phyloP scores from a whole-genome alignment of 2,888 invertebrate genomes.

The Ashinkailepas kermadecensis region DNA sequence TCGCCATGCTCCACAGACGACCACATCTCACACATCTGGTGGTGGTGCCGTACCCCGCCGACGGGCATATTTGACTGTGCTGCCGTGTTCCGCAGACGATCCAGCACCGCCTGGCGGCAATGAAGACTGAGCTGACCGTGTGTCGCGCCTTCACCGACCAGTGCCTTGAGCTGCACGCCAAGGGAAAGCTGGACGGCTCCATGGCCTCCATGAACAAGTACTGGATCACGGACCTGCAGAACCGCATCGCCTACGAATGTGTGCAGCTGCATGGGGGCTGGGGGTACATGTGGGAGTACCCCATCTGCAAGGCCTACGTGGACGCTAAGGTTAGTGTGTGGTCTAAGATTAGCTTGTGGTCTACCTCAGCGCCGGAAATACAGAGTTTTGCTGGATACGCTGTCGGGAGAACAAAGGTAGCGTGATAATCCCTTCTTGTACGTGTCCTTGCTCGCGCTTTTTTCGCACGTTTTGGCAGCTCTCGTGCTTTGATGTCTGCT shows the following conservation, averaged over 20 bases:
- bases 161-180: constrained; percentile 41
- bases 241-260: constrained; percentile 42
- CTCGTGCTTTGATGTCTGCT: too few species aligned
- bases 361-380: too few species aligned
- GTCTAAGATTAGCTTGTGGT: too few species aligned
- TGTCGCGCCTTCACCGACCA: constrained; percentile 44
- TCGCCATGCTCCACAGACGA: too few species aligned
- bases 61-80: too few species aligned
- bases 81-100: constrained; percentile 39
- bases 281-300: constrained; percentile 47
- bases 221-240: constrained; percentile 44
- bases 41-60: too few species aligned
- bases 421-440: too few species aligned
- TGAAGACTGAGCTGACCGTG: constrained; percentile 44
- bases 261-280: constrained; percentile 46
- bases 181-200: constrained; percentile 39
- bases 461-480: too few species aligned
- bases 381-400: too few species aligned
- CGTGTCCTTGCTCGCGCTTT: too few species aligned
- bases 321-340: constrained; percentile 37
- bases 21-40: too few species aligned
- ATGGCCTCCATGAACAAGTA: constrained; percentile 47
- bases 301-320: constrained; percentile 42
- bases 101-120: constrained; percentile 45
- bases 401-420: too few species aligned